phyloP scores from a whole-genome alignment of 2,888 invertebrate species.

The Antheraea assamensis region DNA sequence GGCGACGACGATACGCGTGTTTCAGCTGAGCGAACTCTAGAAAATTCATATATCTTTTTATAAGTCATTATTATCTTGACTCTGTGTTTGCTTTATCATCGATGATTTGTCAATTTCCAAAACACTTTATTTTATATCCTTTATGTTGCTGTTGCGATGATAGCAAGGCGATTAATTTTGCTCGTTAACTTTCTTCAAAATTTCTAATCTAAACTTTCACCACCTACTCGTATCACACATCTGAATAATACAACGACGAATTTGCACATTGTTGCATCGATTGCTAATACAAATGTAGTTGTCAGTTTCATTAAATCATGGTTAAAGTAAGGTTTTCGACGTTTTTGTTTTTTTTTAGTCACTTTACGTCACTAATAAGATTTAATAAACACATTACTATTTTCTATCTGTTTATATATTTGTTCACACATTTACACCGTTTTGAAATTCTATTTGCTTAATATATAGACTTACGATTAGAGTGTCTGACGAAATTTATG shows the following conservation, averaged over 20 bases:
- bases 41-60: constrained; percentile 18
- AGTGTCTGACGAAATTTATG: neutral
- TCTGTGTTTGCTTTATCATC: constrained; percentile 13
- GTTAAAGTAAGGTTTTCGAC: neutral
- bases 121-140: neutral
- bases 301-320: neutral
- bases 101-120: constrained; percentile 16
- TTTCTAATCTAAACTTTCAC: constrained; percentile 9
- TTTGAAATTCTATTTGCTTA: neutral
- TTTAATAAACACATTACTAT: neutral
- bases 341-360: too few species aligned
- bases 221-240: neutral
- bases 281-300: neutral
- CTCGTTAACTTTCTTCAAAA: constrained; percentile 6
- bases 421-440: neutral
- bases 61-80: constrained; percentile 18
- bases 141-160: constrained; percentile 2
- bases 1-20: constrained; percentile 32
- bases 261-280: constrained; percentile 6
- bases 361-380: too few species aligned
- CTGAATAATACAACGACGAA: neutral
- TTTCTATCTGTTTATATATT: neutral
- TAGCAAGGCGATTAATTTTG: constrained; percentile 9
- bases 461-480: neutral
- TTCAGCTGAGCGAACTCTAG: constrained; percentile 17